Percentiles rank a stretch among this genome's conserved stretches.
Conservation (phyloP, 2,113 vertebrate genomes). For the Ceratotherium simum region DNA sequence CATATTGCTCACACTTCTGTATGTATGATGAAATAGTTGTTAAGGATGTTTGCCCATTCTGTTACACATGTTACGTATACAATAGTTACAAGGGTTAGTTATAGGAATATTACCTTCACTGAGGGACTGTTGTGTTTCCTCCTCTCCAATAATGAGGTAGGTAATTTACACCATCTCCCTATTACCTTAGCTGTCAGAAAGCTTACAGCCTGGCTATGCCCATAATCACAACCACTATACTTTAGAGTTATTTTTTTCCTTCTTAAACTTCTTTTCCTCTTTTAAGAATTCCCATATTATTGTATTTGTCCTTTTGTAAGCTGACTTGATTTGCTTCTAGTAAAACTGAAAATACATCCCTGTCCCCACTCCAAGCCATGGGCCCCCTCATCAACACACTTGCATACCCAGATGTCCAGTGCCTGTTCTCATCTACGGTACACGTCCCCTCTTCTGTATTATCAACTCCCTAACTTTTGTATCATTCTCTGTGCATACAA, state of each 20-base stretch:
- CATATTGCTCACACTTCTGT: neutral
- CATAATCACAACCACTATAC: neutral
- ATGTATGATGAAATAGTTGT: neutral
- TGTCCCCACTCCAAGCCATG: neutral
- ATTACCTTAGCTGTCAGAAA: neutral
- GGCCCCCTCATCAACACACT: too few species aligned
- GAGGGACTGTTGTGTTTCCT: neutral
- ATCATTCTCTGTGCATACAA: neutral
- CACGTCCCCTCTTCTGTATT: neutral
- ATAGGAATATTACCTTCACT: neutral
- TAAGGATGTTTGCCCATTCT: neutral
- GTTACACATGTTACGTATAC: neutral
- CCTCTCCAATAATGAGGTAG: neutral
- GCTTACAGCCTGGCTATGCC: neutral
- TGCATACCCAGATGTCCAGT: neutral
- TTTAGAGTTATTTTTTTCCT: neutral
- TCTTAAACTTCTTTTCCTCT: neutral
- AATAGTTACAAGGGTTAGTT: neutral
- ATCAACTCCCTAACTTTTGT: neutral
- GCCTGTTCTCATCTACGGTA: neutral
- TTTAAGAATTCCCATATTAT: neutral
- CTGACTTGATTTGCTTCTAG: neutral
- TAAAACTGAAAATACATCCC: constrained; percentile 30
- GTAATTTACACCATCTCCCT: neutral
- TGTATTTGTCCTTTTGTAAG: neutral